Evolutionary conservation across 2,888 invertebrate genomes (phyloP).

Genomic region (Acheta domesticus): DNA sequence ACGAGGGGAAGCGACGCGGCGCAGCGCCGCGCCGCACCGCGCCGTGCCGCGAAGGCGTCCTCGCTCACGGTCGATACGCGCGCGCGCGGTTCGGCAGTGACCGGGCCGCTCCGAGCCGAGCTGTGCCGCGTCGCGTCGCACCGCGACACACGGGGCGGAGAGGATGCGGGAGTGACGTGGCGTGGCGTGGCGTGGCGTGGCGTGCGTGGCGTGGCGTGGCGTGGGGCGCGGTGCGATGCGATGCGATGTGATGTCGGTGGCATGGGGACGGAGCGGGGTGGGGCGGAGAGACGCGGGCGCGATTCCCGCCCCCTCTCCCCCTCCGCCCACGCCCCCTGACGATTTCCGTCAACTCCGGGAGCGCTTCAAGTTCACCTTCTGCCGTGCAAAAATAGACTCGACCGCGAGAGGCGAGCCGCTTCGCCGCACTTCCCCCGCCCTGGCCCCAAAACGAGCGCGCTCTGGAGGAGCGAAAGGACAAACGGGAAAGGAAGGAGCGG

Average conservation of each 20-base stretch:
- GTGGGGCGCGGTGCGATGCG: too few relatives aligned
- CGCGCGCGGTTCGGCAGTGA: not conserved
- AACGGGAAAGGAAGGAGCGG: not conserved
- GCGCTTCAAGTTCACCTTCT: not conserved
- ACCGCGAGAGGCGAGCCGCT: not conserved
- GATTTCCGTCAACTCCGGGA: slow-evolving; percentile 7
- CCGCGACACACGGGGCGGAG: too few relatives aligned
- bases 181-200: too few relatives aligned
- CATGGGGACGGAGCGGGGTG: too few relatives aligned
- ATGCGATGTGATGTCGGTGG: too few relatives aligned
- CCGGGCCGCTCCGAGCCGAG: too few relatives aligned
- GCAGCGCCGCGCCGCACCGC: not conserved
- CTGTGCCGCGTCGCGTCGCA: too few relatives aligned
- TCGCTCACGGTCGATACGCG: not conserved
- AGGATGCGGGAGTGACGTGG: too few relatives aligned
- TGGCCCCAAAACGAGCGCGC: not conserved
- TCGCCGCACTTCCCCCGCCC: not conserved
- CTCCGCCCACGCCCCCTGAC: not conserved
- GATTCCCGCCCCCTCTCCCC: too few relatives aligned
- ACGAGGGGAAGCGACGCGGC: not conserved
- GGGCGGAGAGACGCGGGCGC: too few relatives aligned
- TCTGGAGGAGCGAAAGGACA: too few relatives aligned
- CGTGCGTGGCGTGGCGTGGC: too few relatives aligned
- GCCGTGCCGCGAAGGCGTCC: not conserved
- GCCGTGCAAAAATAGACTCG: not conserved